These are phyloP conservation scores for Vannuccia rotundouncinata DNA, from an alignment of 2,888 invertebrate species.

Conservation along the genomic window DNA sequence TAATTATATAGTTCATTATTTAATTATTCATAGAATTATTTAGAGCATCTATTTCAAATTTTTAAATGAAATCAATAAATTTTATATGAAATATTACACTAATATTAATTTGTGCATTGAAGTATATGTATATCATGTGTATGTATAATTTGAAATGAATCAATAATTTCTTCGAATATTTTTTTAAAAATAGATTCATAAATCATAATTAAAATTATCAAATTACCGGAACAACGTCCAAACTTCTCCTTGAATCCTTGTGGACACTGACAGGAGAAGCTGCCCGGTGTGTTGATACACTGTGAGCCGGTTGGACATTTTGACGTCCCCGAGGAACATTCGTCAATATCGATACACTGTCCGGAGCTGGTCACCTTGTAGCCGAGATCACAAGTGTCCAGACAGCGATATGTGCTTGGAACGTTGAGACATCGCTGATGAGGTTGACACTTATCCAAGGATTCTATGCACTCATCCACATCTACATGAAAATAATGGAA, in stretches of 20 bases:
- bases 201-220: too few relatives aligned
- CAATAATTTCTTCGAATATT: too few relatives aligned
- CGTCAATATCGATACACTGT: slow-evolving; percentile 35
- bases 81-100: too few relatives aligned
- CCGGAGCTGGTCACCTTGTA: neutral
- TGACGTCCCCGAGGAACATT: neutral
- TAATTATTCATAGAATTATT: too few relatives aligned
- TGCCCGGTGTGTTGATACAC: slow-evolving; percentile 36
- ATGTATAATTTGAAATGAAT: too few relatives aligned
- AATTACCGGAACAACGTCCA: neutral
- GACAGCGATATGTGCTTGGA: slow-evolving; percentile 46
- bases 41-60: too few relatives aligned
- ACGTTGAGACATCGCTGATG: slow-evolving; percentile 48
- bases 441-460: neutral
- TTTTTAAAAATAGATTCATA: too few relatives aligned
- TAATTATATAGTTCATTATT: too few relatives aligned
- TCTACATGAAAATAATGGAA: neutral
- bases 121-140: too few relatives aligned
- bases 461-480: slow-evolving; percentile 17
- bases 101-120: too few relatives aligned
- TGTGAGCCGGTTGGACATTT: slow-evolving; percentile 8
- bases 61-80: too few relatives aligned
- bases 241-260: neutral
- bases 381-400: slow-evolving; percentile 42
- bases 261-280: slow-evolving; percentile 30